Conservation (phyloP, 2,797 vertebrate genomes). For the Salarias fasciatus region DNA sequence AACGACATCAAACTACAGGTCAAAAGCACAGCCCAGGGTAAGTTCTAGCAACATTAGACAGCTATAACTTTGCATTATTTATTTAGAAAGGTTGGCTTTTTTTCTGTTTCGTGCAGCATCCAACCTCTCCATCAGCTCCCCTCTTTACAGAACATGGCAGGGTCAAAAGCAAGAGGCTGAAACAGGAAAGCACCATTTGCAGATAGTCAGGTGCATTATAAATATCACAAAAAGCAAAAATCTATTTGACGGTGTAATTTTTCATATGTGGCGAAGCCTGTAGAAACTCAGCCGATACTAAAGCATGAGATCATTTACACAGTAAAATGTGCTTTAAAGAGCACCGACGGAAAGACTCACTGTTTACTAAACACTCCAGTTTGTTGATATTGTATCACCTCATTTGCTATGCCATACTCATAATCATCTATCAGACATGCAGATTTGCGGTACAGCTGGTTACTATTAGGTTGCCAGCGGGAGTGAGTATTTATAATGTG, state of each 20-base stretch:
- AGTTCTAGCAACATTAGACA: slow-evolving; percentile 15
- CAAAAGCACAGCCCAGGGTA: slow-evolving; percentile 27
- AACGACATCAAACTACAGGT: background rate
- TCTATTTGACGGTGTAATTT: too few relatives aligned
- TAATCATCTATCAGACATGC: slow-evolving; percentile 62
- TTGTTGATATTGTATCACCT: slow-evolving; percentile 46
- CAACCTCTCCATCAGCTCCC: slow-evolving; percentile 21
- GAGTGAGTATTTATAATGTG: slow-evolving; percentile 63
- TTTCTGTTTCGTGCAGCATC: slow-evolving; percentile 14
- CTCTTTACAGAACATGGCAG: slow-evolving; percentile 14
- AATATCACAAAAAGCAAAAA: too few relatives aligned
- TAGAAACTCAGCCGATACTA: too few relatives aligned
- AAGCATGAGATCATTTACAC: slow-evolving; percentile 35
- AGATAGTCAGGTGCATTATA: slow-evolving; percentile 32
- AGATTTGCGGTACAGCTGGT: slow-evolving; percentile 62
- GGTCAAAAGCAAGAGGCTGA: slow-evolving; percentile 24
- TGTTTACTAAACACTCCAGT: slow-evolving; percentile 37
- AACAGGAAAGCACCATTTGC: slow-evolving; percentile 34
- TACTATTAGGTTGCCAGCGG: slow-evolving; percentile 53
- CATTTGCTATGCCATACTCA: slow-evolving; percentile 43
- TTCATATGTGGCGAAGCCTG: too few relatives aligned
- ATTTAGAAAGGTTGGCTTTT: slow-evolving; percentile 26
- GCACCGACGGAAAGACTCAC: slow-evolving; percentile 12
- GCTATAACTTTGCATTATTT: slow-evolving; percentile 51
- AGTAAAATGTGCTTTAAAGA: slow-evolving; percentile 24